phyloP scores from a whole-genome alignment of 2,113 vertebrate genomes.

The Entomyzon cyanotis region DNA sequence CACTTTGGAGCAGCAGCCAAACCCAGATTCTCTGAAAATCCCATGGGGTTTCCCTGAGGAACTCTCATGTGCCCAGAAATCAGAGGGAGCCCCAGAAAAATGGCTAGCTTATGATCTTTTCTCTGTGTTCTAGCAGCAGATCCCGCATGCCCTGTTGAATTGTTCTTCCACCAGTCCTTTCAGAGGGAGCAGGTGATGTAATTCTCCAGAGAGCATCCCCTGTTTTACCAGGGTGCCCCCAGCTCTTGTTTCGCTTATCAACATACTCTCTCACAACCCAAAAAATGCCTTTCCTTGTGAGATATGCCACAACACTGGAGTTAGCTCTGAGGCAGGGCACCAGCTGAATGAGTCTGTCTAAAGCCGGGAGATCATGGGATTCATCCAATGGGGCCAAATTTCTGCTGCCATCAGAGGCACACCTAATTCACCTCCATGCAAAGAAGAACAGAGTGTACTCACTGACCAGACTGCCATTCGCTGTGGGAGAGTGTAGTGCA shows the following conservation, averaged over 20 bases:
- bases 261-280: not conserved
- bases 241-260: not conserved
- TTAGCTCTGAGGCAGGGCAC: not conserved
- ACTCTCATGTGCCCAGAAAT: not conserved
- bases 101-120: not conserved
- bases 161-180: not conserved
- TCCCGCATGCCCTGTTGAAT: not conserved
- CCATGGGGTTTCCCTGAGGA: not conserved
- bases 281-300: not conserved
- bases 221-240: not conserved
- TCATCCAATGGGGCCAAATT: not conserved
- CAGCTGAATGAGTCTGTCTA: not conserved
- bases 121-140: not conserved
- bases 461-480: not conserved
- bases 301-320: not conserved
- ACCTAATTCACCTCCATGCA: not conserved
- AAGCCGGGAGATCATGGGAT: not conserved
- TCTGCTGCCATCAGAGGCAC: not conserved
- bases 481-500: rapidly evolving
- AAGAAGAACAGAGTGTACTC: not conserved
- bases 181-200: not conserved
- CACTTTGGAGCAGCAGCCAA: not conserved
- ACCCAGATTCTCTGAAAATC: not conserved
- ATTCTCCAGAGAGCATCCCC: not conserved
- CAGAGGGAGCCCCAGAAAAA: not conserved